Percentiles rank a stretch among this genome's conserved stretches.
phyloP scores from a whole-genome alignment of 2,888 invertebrate species.

The Ectemnius lituratus region DNA sequence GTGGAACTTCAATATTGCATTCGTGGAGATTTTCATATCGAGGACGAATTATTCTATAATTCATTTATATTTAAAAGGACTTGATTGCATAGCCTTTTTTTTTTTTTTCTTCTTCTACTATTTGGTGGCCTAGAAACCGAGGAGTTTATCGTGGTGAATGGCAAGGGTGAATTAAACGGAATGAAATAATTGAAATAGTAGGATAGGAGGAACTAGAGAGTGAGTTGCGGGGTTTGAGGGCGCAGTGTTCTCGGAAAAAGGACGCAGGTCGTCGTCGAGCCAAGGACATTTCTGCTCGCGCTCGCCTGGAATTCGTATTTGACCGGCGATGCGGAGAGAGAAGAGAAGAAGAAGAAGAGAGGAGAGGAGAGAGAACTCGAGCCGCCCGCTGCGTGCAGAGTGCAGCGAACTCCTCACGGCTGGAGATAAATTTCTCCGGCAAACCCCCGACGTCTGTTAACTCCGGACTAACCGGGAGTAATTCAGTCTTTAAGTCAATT shows the following conservation, averaged over 20 bases:
- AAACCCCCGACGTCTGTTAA: conserved; percentile 47
- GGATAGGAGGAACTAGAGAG: not conserved
- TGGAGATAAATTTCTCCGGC: conserved; percentile 41
- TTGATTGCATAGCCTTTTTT: no score
- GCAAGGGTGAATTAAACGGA: not conserved
- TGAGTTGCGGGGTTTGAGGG: no score
- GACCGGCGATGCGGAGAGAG: not conserved
- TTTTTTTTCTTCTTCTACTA: no score
- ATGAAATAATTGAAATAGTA: conserved; percentile 1
- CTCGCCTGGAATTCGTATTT: conserved; percentile 6
- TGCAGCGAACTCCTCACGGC: conserved; percentile 6
- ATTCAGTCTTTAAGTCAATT: conserved; percentile 59
- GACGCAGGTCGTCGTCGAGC: not conserved
- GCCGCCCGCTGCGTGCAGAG: conserved; percentile 13
- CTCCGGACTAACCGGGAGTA: conserved; percentile 45
- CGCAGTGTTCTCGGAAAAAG: no score
- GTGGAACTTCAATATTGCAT: no score
- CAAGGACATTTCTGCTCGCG: conserved; percentile 16
- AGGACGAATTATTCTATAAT: no score
- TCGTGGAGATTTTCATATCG: no score
- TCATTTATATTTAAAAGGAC: no score
- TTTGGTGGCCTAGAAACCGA: no score
- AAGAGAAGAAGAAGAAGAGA: no score
- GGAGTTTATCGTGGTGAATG: no score
- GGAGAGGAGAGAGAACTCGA: no score